Conservation (phyloP, 2,797 vertebrate genomes). For the Enteromius thamalakanensis region DNA sequence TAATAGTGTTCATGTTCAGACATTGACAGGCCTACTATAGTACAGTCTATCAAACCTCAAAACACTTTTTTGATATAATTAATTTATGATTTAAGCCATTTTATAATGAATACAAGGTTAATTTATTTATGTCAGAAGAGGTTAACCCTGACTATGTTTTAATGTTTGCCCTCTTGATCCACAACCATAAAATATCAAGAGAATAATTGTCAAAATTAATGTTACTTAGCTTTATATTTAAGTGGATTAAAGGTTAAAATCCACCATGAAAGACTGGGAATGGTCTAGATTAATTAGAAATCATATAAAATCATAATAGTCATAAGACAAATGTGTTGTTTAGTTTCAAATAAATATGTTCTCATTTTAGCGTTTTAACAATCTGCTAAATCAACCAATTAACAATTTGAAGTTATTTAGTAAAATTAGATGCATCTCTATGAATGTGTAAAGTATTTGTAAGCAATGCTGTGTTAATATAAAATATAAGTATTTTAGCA, state of each 20-base stretch:
- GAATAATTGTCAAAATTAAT: background rate
- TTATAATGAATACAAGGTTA: background rate
- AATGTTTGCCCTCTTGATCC: background rate
- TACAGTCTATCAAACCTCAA: background rate
- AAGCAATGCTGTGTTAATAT: background rate
- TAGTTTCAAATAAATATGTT: background rate
- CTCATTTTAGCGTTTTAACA: background rate
- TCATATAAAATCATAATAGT: background rate
- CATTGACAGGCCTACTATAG: background rate
- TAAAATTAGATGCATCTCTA: background rate
- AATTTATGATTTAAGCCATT: background rate
- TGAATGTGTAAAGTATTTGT: background rate
- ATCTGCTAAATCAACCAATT: background rate
- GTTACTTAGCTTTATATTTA: background rate
- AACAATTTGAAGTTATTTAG: background rate
- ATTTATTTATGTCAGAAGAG: background rate
- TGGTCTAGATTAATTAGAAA: background rate
- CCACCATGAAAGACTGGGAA: background rate
- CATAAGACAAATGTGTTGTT: background rate
- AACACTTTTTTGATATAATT: background rate
- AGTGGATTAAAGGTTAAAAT: background rate
- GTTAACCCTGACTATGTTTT: background rate
- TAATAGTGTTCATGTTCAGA: background rate
- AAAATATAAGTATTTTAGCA: background rate
- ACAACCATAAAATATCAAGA: background rate